Evolutionary conservation across 2,888 invertebrate genomes (phyloP).

Genomic region (Uropetala carovei): DNA sequence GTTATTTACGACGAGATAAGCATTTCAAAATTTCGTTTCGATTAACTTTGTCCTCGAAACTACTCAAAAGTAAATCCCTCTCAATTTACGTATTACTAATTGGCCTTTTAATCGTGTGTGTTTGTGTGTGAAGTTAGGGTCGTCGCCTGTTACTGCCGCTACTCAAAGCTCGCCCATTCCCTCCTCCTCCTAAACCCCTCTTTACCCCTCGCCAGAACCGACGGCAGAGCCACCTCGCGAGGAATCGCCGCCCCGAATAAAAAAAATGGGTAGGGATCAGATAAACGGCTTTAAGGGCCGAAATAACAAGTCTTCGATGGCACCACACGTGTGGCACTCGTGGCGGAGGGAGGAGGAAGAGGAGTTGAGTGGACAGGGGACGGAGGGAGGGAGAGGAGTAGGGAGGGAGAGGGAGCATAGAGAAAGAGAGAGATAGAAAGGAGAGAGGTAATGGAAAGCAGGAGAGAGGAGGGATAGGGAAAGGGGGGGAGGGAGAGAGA

Average conservation of each 20-base stretch:
- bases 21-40: no score
- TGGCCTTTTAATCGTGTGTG: constrained; percentile 9
- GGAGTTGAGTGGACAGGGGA: background rate
- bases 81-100: constrained; percentile 7
- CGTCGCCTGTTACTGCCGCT: background rate
- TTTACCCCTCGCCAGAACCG: background rate
- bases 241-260: constrained; percentile 9
- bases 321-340: background rate
- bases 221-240: constrained; percentile 21
- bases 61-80: background rate
- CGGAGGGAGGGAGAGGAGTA: background rate
- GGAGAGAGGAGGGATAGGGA: background rate
- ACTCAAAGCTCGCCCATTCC: background rate
- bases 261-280: constrained; percentile 36
- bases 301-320: background rate
- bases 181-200: background rate
- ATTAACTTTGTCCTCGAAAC: background rate
- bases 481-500: background rate
- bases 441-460: no score
- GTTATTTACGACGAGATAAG: no score
- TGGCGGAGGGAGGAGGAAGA: background rate
- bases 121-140: background rate
- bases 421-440: background rate
- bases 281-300: constrained; percentile 28
- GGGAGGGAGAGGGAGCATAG: background rate